These are phyloP conservation scores for Tipula lateralis DNA, from an alignment of 2,888 invertebrate genomes.

Conservation along the genomic window DNA sequence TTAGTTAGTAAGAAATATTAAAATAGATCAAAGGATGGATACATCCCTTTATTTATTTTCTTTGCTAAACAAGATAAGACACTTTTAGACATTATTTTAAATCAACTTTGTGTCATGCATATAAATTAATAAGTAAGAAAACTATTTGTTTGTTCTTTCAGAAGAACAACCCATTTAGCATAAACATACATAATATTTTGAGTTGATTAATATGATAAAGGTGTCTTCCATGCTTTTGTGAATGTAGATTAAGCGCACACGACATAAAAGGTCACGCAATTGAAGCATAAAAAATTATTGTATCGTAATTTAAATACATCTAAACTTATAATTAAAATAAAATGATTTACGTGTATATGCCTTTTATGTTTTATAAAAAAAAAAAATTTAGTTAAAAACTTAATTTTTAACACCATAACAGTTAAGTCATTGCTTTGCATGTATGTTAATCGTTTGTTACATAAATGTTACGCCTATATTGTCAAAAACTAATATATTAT, in stretches of 20 bases:
- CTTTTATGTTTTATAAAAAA: not conserved
- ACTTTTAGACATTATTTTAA: not conserved
- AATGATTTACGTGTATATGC: not conserved
- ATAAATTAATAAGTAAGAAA: not conserved
- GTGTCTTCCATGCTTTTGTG: not conserved
- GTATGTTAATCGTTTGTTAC: not conserved
- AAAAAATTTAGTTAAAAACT: not conserved
- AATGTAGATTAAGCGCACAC: not conserved
- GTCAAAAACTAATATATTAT: not conserved
- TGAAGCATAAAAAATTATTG: not conserved
- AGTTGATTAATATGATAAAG: not conserved
- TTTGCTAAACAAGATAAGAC: not conserved
- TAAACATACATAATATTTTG: not conserved
- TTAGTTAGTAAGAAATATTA: not conserved
- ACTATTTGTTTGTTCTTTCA: too few species aligned
- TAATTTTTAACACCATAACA: not conserved
- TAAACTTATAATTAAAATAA: not conserved
- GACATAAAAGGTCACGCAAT: constrained; percentile 1
- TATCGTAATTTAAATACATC: not conserved
- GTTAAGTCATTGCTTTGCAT: not conserved
- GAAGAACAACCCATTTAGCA: not conserved
- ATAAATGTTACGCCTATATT: not conserved
- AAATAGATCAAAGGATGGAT: not conserved
- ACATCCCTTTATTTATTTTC: not conserved
- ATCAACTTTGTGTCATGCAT: too few species aligned